A percentile compares a stretch with the other conserved stretches of the same genome.
These are phyloP conservation scores for Pocillopora damicornis DNA, from an alignment of 64 coral and sea anemone species.

Conservation along the genomic window DNA sequence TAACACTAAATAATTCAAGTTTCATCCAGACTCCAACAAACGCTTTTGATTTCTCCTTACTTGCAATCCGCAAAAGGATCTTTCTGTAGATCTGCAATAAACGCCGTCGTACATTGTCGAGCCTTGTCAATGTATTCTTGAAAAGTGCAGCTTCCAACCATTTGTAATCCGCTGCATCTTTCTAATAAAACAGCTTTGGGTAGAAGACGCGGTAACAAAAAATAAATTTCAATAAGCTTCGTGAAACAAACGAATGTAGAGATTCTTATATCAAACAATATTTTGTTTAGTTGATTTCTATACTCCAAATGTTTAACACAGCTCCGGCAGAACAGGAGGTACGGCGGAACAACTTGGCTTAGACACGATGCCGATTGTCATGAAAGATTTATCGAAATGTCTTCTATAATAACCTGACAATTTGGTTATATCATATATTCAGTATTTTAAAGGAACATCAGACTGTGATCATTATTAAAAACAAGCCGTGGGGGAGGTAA, in stretches of 20 bases:
- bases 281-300: too few relatives aligned
- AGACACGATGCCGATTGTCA: too few relatives aligned
- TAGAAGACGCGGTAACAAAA: neutral
- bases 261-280: too few relatives aligned
- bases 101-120: slow-evolving; percentile 22
- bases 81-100: slow-evolving; percentile 6
- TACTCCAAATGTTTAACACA: too few relatives aligned
- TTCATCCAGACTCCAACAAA: too few relatives aligned
- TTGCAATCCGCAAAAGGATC: slow-evolving; percentile 34
- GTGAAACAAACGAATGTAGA: too few relatives aligned
- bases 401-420: too few relatives aligned
- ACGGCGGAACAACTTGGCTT: too few relatives aligned
- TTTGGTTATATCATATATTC: too few relatives aligned
- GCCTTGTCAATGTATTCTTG: slow-evolving; percentile 27
- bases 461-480: neutral
- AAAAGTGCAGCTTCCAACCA: slow-evolving; percentile 47
- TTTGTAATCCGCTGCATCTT: slow-evolving; percentile 30
- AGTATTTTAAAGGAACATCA: neutral
- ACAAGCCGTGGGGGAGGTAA: neutral
- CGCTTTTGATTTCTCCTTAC: neutral
- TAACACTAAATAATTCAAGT: neutral
- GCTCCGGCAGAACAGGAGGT: too few relatives aligned
- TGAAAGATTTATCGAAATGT: too few relatives aligned
- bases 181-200: neutral
- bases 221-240: neutral